These are phyloP conservation scores for Eumeta japonica DNA, from an alignment of 1,140 invertebrate species.

Conservation along the genomic window DNA sequence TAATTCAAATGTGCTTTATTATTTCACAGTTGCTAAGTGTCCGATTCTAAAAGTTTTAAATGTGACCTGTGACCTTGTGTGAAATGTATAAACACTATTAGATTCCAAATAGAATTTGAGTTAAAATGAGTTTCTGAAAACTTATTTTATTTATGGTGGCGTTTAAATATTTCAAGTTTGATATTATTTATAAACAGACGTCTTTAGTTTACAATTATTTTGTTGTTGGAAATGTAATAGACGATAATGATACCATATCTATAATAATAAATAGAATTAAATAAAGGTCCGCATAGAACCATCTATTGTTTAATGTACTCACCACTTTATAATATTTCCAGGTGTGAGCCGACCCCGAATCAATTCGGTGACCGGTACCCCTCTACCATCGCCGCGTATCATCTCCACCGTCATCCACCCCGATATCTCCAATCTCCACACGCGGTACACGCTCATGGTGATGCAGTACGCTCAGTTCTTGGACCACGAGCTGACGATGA, in stretches of 20 bases:
- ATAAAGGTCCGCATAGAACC: too few species aligned
- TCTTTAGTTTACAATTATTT: constrained; percentile 1
- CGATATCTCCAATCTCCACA: constrained; percentile 83
- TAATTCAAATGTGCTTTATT: too few species aligned
- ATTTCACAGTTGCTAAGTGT: too few species aligned
- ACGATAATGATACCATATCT: background rate
- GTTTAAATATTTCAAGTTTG: background rate
- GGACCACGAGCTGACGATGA: constrained; percentile 91
- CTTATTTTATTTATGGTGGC: too few species aligned
- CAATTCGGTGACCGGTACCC: constrained; percentile 70
- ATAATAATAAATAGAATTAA: too few species aligned
- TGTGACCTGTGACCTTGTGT: too few species aligned
- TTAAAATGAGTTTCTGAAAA: too few species aligned
- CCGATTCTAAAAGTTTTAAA: too few species aligned
- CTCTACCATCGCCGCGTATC: constrained; percentile 77
- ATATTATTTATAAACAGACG: constrained; percentile 4
- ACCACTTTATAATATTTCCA: constrained; percentile 22
- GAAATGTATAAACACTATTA: too few species aligned
- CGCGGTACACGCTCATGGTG: constrained; percentile 85
- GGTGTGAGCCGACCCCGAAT: constrained; percentile 74
- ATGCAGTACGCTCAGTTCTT: constrained; percentile 94
- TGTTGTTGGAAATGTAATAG: too few species aligned
- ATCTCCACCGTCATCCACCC: constrained; percentile 86
- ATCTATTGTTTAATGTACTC: too few species aligned
- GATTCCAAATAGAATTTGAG: too few species aligned